These are phyloP conservation scores for Melieria picta DNA, from an alignment of 2,888 invertebrate genomes.

Conservation along the genomic window DNA sequence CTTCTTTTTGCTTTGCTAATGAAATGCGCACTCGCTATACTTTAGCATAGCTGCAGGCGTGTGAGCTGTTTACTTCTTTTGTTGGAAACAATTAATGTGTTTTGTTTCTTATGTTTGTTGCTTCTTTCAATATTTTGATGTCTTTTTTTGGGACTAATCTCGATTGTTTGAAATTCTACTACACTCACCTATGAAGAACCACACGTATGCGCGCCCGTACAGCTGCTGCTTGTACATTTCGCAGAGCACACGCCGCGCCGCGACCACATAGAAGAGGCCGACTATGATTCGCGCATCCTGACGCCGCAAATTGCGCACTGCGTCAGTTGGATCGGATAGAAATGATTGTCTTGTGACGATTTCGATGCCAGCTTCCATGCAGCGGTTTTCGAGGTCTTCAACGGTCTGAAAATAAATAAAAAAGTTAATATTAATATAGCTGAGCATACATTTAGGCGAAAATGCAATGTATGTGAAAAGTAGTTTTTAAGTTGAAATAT, in stretches of 20 bases:
- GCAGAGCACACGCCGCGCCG: constrained; percentile 94
- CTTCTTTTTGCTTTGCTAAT: too few species aligned
- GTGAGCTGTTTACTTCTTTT: too few species aligned
- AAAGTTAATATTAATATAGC: not conserved
- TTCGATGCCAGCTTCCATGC: constrained; percentile 91
- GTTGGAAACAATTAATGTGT: too few species aligned
- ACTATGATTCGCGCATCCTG: constrained; percentile 98
- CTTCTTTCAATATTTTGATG: too few species aligned
- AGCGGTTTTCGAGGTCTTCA: constrained; percentile 94
- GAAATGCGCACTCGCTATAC: too few species aligned
- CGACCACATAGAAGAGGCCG: constrained; percentile 97
- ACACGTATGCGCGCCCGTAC: constrained; percentile 95
- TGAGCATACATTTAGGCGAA: not conserved
- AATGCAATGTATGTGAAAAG: too few species aligned
- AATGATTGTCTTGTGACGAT: constrained; percentile 97
- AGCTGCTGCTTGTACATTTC: constrained; percentile 94
- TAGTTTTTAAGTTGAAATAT: too few species aligned
- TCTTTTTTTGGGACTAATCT: too few species aligned
- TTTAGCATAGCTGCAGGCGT: too few species aligned
- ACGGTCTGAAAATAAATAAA: constrained; percentile 77
- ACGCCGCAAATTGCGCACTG: constrained; percentile 90
- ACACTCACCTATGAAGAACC: constrained; percentile 95
- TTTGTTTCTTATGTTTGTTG: too few species aligned
- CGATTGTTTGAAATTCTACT: too few species aligned
- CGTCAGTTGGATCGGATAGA: constrained; percentile 95